Percentiles rank a stretch among this genome's conserved stretches.
Evolutionary conservation across 2,113 vertebrate genomes (phyloP).

Genomic region (Dromaius novaehollandiae): DNA sequence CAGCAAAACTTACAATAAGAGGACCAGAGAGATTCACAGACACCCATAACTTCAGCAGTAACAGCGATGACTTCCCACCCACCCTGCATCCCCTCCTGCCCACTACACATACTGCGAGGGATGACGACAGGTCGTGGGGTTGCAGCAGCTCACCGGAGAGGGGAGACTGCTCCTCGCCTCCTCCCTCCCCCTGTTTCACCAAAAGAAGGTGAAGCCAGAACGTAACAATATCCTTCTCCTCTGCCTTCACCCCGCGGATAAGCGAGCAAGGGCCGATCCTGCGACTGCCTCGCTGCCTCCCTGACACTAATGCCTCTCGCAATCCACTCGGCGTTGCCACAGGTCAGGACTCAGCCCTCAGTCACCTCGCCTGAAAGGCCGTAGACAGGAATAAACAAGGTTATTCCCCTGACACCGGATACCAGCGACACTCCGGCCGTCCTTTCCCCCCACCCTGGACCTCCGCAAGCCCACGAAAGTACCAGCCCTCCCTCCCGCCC

Average conservation of each 20-base stretch:
- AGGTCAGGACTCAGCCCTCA: slow-evolving; percentile 33
- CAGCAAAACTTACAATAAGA: neutral
- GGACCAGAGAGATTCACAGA: neutral
- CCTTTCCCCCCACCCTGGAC: neutral
- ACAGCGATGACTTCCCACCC: neutral
- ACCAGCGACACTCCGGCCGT: neutral
- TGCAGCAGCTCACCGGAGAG: neutral
- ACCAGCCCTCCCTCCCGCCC: neutral
- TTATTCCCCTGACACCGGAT: slow-evolving; percentile 23
- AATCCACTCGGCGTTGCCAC: neutral
- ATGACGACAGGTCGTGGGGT: neutral
- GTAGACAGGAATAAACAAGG: slow-evolving; percentile 49
- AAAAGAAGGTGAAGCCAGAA: neutral
- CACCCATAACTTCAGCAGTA: neutral
- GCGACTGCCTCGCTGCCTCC: neutral
- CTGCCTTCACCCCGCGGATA: neutral
- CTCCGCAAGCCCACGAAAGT: neutral
- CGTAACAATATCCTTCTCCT: neutral
- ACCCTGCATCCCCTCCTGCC: neutral
- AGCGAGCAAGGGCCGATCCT: neutral
- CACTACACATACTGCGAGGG: neutral
- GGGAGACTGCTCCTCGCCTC: neutral
- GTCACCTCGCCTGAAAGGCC: slow-evolving; percentile 9
- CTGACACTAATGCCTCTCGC: neutral
- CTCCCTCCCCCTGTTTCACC: neutral